Percentiles rank a stretch among this genome's conserved stretches.
phyloP scores from a whole-genome alignment of 2,113 vertebrate species.

The Alexandromys fortis region DNA sequence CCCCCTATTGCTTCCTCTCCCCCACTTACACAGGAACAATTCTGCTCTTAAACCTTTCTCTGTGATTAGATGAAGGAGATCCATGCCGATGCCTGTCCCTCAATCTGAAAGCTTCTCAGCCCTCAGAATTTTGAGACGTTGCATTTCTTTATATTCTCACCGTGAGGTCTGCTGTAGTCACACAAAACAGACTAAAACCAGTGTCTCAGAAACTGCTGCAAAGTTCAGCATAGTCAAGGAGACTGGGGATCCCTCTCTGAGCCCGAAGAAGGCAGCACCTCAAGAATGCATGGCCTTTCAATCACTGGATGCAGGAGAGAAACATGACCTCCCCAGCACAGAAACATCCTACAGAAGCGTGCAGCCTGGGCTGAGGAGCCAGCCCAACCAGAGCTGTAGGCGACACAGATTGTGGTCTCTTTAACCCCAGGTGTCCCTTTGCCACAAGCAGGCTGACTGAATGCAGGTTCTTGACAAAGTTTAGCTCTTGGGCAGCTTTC shows the following conservation, averaged over 20 bases:
- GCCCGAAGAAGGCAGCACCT: not conserved
- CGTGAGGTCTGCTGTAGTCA: not conserved
- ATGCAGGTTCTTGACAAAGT: not conserved
- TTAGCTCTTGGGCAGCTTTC: not conserved
- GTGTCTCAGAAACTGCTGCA: not conserved
- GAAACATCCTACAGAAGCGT: not conserved
- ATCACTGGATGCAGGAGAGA: not conserved
- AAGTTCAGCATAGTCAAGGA: not conserved
- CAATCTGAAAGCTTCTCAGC: not conserved
- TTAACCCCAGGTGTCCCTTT: not conserved
- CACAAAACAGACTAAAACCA: not conserved
- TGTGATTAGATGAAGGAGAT: not conserved
- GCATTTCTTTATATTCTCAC: not conserved
- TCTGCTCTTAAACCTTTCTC: not conserved
- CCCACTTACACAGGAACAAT: not conserved
- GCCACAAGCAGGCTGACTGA: not conserved
- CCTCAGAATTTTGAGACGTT: not conserved
- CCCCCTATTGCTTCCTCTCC: no score
- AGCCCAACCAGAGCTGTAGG: no score
- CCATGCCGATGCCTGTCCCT: not conserved
- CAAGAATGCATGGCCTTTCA: not conserved
- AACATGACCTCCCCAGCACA: not conserved
- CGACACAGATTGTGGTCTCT: not conserved
- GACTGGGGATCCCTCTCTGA: not conserved
- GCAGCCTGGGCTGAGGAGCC: not conserved